Base-by-base conservation (phyloP, 2,888 invertebrate species). In the Phragmatobia fuliginosa region DNA sequence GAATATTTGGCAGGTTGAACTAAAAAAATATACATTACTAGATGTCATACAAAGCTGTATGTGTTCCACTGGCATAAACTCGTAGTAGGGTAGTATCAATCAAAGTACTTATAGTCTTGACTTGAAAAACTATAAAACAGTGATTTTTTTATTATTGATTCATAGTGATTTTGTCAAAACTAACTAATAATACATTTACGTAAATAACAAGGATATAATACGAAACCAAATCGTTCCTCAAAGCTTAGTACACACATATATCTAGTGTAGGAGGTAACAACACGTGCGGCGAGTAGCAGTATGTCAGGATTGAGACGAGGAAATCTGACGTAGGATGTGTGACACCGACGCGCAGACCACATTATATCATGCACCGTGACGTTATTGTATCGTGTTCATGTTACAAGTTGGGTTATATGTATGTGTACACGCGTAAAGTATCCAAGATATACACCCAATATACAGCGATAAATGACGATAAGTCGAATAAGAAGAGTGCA, bases 291-390 rank as follows among this genome's bases (percentile, higher is more conserved):
- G 60, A 33, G 60, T 33, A 45, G 59, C 66, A 18, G 18, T 66
- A 45, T 18, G 66, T 66, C 49, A 60, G 59, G 66, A 59, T 66
- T 49, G 66, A 66, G 66, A 60, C 31, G 58, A 58, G 38, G 31
- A 31, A 38, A 66, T 58, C 65, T 58, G 58, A 66, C 65, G n/a
- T 21, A 31, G 33, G 65, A 58, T 38, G 66, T 59, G 66, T 45
- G 59, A 38, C 66, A 66, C 28, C 36, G 10, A 0, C 7, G 49
- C 21, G 56, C 38, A 14, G 21, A 31, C 62, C 31, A 62, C 31
- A n/a, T 38, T 38, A 56, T 28, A 16, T 56, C 56, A 28, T 56
- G 28, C 28, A 28, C 7, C 56, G 6, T 18, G 28, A 25, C 56
- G 28, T 28, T 56, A 14, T 28, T 28, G 28, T 56, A 14, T 14